These are phyloP conservation scores for Drosophila dunni DNA, from an alignment of 1,140 invertebrate genomes.

Conservation along the genomic window DNA sequence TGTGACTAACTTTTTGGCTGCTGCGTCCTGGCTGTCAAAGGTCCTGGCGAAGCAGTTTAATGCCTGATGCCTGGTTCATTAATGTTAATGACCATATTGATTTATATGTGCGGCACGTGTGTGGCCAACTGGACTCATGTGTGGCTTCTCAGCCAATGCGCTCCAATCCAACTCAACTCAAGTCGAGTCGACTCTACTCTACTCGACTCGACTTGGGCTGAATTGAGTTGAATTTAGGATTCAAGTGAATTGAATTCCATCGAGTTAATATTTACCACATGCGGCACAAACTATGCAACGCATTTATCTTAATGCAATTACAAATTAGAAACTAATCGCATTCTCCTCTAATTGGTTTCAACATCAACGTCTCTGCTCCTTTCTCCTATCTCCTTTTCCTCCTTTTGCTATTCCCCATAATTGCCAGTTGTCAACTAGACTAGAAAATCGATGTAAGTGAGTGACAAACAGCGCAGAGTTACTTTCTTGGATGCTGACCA, in stretches of 20 bases:
- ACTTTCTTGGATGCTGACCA: slow-evolving; percentile 14
- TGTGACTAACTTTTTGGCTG: slow-evolving; percentile 34
- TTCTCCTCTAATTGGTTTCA: slow-evolving; percentile 7
- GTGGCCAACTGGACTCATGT: slow-evolving; percentile 21
- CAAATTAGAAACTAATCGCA: slow-evolving; percentile 22
- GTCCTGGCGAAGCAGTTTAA: slow-evolving; percentile 39
- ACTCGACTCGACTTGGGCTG: neutral
- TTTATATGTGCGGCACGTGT: slow-evolving; percentile 53
- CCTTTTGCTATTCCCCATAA: neutral
- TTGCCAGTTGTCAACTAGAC: slow-evolving; percentile 5
- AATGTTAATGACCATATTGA: slow-evolving; percentile 55
- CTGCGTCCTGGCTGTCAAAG: slow-evolving; percentile 15
- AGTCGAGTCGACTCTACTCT: neutral
- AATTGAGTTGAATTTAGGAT: neutral
- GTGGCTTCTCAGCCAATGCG: slow-evolving; percentile 2
- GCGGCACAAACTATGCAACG: neutral
- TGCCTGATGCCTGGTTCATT: slow-evolving; percentile 43
- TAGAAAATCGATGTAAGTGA: slow-evolving; percentile 5
- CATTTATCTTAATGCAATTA: slow-evolving; percentile 20
- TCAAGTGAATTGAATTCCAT: slow-evolving; percentile 9
- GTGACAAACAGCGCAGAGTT: slow-evolving; percentile 1
- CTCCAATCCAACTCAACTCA: neutral
- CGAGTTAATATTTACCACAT: slow-evolving; percentile 15
- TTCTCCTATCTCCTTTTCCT: neutral
- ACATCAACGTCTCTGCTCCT: too few species aligned